Evolutionary conservation across 2,797 vertebrate species (phyloP).

Genomic region (Molossus molossus): DNA sequence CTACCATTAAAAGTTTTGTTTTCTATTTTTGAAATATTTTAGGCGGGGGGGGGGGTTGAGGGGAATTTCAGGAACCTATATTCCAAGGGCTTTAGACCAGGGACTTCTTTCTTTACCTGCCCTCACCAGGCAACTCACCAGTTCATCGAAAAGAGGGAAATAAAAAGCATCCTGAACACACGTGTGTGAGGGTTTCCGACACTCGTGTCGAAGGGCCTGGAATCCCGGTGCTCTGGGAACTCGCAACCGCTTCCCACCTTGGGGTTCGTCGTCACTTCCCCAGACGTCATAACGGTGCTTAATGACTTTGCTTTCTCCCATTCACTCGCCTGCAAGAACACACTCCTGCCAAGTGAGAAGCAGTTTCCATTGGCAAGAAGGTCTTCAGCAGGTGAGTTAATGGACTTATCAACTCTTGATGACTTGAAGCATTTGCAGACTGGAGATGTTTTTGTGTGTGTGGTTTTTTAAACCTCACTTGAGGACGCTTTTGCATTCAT

Average conservation of each 20-base stretch:
- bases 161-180: not conserved
- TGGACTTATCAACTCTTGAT: not conserved
- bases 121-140: not conserved
- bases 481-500: no score
- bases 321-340: rapidly evolving
- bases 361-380: not conserved
- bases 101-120: not conserved
- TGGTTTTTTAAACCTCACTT: no score
- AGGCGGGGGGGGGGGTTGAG: not conserved
- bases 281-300: rapidly evolving
- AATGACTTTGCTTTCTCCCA: not conserved
- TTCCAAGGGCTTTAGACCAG: not conserved
- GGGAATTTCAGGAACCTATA: not conserved
- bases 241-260: rapidly evolving
- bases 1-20: not conserved
- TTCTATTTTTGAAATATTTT: conserved; percentile 18
- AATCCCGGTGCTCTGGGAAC: not conserved
- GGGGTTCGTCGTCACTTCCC: not conserved
- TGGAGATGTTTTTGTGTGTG: not conserved
- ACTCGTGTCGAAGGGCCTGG: rapidly evolving
- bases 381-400: not conserved
- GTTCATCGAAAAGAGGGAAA: not conserved
- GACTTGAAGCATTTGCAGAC: rapidly evolving
- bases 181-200: not conserved
- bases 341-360: not conserved